These are phyloP conservation scores for Crocidura indochinensis DNA, from an alignment of 2,797 vertebrate species.

Conservation along the genomic window DNA sequence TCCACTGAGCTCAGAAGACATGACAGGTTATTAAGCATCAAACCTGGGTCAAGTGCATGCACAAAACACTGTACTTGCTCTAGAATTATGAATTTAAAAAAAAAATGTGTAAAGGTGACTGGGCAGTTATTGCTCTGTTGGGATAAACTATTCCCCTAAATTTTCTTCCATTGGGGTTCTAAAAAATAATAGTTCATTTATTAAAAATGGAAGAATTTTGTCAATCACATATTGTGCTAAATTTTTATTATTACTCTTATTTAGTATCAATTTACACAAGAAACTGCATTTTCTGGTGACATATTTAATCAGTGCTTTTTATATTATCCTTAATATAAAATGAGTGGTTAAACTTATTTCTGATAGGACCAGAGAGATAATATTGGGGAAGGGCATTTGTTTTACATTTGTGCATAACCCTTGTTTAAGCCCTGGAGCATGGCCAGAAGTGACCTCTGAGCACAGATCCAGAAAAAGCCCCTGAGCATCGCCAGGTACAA, in stretches of 20 bases:
- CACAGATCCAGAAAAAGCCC: no score
- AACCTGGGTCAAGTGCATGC: no score
- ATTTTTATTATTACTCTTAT: no score
- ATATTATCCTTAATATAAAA: background rate
- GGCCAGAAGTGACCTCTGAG: no score
- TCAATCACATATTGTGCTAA: background rate
- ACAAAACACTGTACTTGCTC: no score
- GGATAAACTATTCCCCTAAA: background rate
- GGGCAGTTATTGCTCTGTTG: background rate
- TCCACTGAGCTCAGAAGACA: no score
- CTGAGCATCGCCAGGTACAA: no score
- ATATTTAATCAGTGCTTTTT: constrained; percentile 1
- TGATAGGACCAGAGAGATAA: no score
- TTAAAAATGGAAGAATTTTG: background rate
- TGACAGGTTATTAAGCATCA: no score
- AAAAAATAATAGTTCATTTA: background rate
- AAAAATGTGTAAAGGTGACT: background rate
- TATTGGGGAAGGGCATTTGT: no score
- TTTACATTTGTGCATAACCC: background rate
- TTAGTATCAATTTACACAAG: background rate
- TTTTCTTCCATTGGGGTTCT: background rate
- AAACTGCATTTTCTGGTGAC: background rate
- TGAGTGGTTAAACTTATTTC: no score
- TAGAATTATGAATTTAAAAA: background rate
- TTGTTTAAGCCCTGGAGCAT: background rate